Evolutionary conservation across 2,888 invertebrate species (phyloP).

Genomic region (Eulithis prunata): DNA sequence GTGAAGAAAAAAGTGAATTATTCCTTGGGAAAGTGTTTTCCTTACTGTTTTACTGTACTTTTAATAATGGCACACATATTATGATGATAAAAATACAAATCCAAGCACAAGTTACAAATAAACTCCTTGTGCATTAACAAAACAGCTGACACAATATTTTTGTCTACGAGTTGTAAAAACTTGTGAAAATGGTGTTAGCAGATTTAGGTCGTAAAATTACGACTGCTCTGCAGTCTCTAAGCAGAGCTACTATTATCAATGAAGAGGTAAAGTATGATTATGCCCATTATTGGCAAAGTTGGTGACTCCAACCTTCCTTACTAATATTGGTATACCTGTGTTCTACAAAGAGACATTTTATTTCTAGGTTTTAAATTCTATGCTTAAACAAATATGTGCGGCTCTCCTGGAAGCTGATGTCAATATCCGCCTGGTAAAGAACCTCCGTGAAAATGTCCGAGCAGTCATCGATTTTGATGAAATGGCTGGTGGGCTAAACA

Average conservation of each 20-base stretch:
- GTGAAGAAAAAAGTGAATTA: slow-evolving; percentile 25
- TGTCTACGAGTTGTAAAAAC: slow-evolving; percentile 39
- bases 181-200: slow-evolving; percentile 97
- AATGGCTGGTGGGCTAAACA: slow-evolving; percentile 99
- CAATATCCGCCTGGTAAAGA: slow-evolving; percentile 97
- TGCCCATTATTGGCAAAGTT: too few relatives aligned
- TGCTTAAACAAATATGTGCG: slow-evolving; percentile 99
- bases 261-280: slow-evolving; percentile 89
- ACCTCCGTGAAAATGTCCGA: slow-evolving; percentile 98
- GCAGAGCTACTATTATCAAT: slow-evolving; percentile 99
- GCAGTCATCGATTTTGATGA: slow-evolving; percentile 99
- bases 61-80: slow-evolving; percentile 50
- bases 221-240: slow-evolving; percentile 97
- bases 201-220: slow-evolving; percentile 99
- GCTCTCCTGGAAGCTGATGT: slow-evolving; percentile 99
- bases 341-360: slow-evolving; percentile 5
- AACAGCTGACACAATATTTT: slow-evolving; percentile 54
- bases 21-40: slow-evolving; percentile 18
- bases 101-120: slow-evolving; percentile 24
- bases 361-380: slow-evolving; percentile 95
- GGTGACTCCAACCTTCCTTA: too few relatives aligned
- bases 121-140: slow-evolving; percentile 32
- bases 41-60: slow-evolving; percentile 8
- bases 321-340: neutral
- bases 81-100: slow-evolving; percentile 18